Evolutionary conservation across 2,113 vertebrate genomes (phyloP).

Genomic region (Oxyruncus cristatus): DNA sequence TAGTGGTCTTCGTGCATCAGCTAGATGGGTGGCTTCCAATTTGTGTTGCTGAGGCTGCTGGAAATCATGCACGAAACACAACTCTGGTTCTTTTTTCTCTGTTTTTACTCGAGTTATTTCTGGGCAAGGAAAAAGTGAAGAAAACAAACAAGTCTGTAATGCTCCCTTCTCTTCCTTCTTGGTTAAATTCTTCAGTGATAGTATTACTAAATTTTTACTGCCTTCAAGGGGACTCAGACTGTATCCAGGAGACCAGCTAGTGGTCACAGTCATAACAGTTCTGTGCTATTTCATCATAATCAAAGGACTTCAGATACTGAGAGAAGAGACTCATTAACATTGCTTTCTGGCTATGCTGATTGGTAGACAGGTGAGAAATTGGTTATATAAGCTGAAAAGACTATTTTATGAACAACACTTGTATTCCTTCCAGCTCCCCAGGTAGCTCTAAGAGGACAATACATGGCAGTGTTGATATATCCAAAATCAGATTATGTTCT

Average conservation of each 20-base stretch:
- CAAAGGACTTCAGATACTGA: background rate
- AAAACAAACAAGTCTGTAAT: background rate
- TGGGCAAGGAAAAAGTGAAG: background rate
- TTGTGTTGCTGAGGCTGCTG: constrained; percentile 11
- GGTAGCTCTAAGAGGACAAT: background rate
- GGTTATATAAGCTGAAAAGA: background rate
- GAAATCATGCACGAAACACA: background rate
- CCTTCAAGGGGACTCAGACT: background rate
- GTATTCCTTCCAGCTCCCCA: background rate
- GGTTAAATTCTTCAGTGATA: background rate
- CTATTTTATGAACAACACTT: background rate
- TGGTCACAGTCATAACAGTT: background rate
- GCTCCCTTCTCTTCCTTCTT: background rate
- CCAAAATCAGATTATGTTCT: background rate
- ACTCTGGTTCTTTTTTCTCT: background rate
- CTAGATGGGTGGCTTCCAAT: constrained; percentile 44
- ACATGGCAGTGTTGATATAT: background rate
- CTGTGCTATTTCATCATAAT: background rate
- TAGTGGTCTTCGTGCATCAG: constrained; percentile 46
- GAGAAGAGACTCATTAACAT: background rate
- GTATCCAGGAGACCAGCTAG: background rate
- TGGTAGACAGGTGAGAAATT: background rate
- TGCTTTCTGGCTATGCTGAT: background rate
- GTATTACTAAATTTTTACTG: background rate
- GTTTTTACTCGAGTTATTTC: background rate